Base-by-base conservation (phyloP, 2,797 vertebrate species). In the Mustela erminea region DNA sequence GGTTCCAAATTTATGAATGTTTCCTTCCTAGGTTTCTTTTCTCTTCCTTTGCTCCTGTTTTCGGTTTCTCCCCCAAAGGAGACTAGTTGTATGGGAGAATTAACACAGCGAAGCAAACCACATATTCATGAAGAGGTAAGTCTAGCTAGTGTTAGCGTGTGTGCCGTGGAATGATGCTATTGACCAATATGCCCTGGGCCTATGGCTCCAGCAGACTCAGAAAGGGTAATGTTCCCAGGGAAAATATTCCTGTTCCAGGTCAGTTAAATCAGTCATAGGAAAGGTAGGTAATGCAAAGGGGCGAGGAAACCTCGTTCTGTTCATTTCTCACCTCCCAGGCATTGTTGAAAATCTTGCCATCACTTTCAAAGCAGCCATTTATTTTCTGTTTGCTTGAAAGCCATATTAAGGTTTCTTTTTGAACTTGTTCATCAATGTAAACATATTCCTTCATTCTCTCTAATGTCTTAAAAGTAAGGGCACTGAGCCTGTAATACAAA, bases 391-490 rank as follows among this genome's bases (percentile, higher is more conserved):
- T 97, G 3, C 7, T 25, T 10, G 94, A 77, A 78, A 99, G 98
- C 99, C 99, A 99, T 3, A 20, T 68, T 95, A 98, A 98, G 43
- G 99, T 98, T 5, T 98, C 94, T 3, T 64, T 2, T 7, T 99
- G 98, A 97, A 98, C 97, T 14, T 62, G 32, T 7, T 97, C 92
- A 56, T 99, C 98, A 77, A 99, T 97, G 58, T 98, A 99, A 93
- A 99, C 98, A 93, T 98, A 99, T 0, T 98, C 70, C 21, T 88
- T 98, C 0, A 99, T 99, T 13, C 97, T 97, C 5, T 98, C 98
- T 0, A 99, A 99, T 17, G 99, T 99, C 97, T 99, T 99, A 98
- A 99, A 99, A 97, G 99, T 99, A 60, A 99, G 99, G 0, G 99
- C 95, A 2, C 99, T 99, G 95, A 99, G 97, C 99, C 99, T 99